Percentiles rank a stretch among this genome's conserved stretches.
Conservation (phyloP, 2,113 vertebrate genomes). For the Microtus oregoni region DNA sequence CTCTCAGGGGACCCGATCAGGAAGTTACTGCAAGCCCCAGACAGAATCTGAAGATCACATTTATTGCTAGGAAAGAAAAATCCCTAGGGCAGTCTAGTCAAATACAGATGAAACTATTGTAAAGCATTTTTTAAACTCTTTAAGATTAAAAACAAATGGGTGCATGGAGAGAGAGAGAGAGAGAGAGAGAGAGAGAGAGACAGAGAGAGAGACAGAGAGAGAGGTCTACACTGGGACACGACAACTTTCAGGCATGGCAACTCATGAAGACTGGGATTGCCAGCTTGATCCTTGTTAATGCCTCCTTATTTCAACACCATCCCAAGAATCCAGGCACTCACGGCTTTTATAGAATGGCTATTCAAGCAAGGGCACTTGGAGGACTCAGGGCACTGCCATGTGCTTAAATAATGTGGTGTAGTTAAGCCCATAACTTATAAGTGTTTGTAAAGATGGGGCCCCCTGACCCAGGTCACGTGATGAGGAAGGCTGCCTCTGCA, state of each 20-base stretch:
- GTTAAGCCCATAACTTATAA: background rate
- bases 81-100: background rate
- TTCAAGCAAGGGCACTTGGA: background rate
- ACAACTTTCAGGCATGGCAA: background rate
- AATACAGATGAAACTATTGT: slow-evolving; percentile 35
- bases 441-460: background rate
- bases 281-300: background rate
- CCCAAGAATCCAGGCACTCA: background rate
- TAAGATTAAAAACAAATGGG: background rate
- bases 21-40: slow-evolving; percentile 56
- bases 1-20: slow-evolving; percentile 2
- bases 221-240: background rate
- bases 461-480: too few relatives aligned
- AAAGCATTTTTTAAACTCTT: background rate
- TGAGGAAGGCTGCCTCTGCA: background rate
- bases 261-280: background rate
- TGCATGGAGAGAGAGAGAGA: fast-evolving
- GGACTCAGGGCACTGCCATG: background rate
- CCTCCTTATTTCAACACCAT: too few relatives aligned
- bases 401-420: background rate
- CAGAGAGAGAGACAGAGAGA: background rate
- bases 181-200: background rate
- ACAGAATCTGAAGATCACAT: slow-evolving; percentile 50
- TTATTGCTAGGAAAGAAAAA: slow-evolving; percentile 46
- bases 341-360: background rate